Evolutionary conservation across 2,797 vertebrate species (phyloP), one percentile per base, ranked within the genome.

Genomic region (Halcyon chelicuti): DNA sequence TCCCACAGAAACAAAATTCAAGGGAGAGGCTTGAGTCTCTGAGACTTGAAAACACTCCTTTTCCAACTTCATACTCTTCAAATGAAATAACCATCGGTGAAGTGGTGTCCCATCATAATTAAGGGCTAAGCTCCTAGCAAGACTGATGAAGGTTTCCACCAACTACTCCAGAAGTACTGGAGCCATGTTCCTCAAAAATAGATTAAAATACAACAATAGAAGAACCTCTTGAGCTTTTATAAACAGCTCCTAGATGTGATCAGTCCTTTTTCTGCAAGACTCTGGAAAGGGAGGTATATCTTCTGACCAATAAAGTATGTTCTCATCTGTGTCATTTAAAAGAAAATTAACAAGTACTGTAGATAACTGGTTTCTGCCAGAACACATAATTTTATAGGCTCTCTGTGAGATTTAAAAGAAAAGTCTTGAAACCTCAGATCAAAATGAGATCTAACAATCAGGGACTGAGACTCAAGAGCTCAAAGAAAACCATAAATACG

Each of bases 271-370:
- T 21, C 66, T 79, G 58, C 25, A 61, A 51, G 80, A 28, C 52
- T 68, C 52, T 63, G 65, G 26, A 73, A 62, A 70, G 51, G 80
- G 28, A 51, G 10, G 42, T 13, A 28, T 22, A 79, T 54, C 26
- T 58, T 40, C 39, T 73, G 54, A 78, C 51, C 49, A 29, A 65
- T 49, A 65, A 47, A 70, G 21, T 42, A 42, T 1, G 6, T 17
- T 72, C 49, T 62, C n/a, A 28, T 46, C 31, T 55, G 11, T n/a
- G n/a, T 29, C 21, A 85, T 23, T 73, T 70, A 51, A 52, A 70
- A 87, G 54, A 79, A 94, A 92, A 89, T 79, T 70, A 93, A 72
- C 54, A 86, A 68, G n/a, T 40, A 73, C 39, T 73, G 42, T 28
- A 73, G 51, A 76, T 22, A 84, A 86, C 37, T 40, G n/a, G 81